These are phyloP conservation scores for Brachylomia viminalis DNA, from an alignment of 2,888 invertebrate species.

Conservation along the genomic window DNA sequence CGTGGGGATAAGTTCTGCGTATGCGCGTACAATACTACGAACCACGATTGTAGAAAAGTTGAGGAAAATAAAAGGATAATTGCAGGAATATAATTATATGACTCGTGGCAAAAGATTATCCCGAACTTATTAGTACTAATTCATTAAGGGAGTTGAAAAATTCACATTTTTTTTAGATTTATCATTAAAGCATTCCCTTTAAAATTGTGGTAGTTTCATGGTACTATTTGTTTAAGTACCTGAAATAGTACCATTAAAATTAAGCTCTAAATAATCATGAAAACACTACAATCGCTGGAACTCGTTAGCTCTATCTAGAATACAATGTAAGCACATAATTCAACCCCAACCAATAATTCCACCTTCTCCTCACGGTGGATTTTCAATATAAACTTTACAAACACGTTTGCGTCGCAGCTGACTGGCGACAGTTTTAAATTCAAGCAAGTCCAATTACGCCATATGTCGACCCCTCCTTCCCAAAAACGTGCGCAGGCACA, in stretches of 20 bases:
- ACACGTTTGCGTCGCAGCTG: slow-evolving; percentile 39
- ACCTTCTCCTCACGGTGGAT: neutral
- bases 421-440: slow-evolving; percentile 40
- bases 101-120: neutral
- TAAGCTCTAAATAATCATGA: neutral
- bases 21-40: slow-evolving; percentile 38
- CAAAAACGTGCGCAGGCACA: slow-evolving; percentile 34
- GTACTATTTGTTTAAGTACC: too few relatives aligned
- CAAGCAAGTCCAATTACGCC: slow-evolving; percentile 71
- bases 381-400: slow-evolving; percentile 20
- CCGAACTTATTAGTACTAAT: too few relatives aligned
- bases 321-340: neutral
- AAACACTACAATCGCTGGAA: neutral
- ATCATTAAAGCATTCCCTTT: too few relatives aligned
- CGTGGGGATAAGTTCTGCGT: slow-evolving; percentile 48
- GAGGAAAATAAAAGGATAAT: slow-evolving; percentile 23
- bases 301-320: neutral
- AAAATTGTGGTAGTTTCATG: too few relatives aligned
- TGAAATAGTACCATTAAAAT: neutral
- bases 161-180: too few relatives aligned
- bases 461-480: slow-evolving; percentile 65
- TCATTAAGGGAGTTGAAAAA: too few relatives aligned
- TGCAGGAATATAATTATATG: slow-evolving; percentile 31
- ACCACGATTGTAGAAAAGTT: slow-evolving; percentile 8
- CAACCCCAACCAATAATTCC: neutral